Base-by-base conservation (phyloP, 2,888 invertebrate genomes). In the Arctia plantaginis region DNA sequence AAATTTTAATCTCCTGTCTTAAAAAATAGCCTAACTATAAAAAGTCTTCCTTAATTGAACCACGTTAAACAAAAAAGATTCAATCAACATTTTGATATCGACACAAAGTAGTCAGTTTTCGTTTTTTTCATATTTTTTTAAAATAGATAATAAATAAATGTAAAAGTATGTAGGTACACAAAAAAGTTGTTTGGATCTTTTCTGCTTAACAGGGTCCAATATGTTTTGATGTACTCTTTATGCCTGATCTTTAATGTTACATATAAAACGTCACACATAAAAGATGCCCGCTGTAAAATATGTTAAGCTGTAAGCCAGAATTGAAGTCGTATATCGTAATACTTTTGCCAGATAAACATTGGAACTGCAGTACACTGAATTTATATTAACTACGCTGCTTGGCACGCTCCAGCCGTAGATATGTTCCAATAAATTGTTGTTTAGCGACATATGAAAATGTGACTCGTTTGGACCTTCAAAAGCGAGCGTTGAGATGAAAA, bases 261-360 rank as follows among this genome's bases (percentile, higher is more conserved):
- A 23, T 64, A 39, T 70, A 33, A 70, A 73, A n/a, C 44, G n/a
- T 79, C 70, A 1, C 67, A 76, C 64, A 62, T 69, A 75, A 75
- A 74, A 18, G 27, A 76, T 69, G 44, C 66, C 35, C 71, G 66
- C 64, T 78, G 44, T 78, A 78, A 69, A 66, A 13, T 44, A 77
- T 79, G 62, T 70, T 77, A 69, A 77, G 70, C 69, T 72, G 55
- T 72, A 80, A 78, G 80, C 78, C 83, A 84, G 82, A 77, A 82
- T 78, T 20, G 62, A 82, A 77, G 71, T 72, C 76, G 75, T 78
- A 77, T 75, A 75, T 76, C 77, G 77, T 82, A 80, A 83, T 79
- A 74, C 84, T 82, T 86, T 85, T 86, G 85, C 80, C 82, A 82
- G 87, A 85, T 84, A 87, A 87, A 88, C 81, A 77, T 80, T 84